phyloP scores from a whole-genome alignment of 1,140 invertebrate species.

The Ips typographus region DNA sequence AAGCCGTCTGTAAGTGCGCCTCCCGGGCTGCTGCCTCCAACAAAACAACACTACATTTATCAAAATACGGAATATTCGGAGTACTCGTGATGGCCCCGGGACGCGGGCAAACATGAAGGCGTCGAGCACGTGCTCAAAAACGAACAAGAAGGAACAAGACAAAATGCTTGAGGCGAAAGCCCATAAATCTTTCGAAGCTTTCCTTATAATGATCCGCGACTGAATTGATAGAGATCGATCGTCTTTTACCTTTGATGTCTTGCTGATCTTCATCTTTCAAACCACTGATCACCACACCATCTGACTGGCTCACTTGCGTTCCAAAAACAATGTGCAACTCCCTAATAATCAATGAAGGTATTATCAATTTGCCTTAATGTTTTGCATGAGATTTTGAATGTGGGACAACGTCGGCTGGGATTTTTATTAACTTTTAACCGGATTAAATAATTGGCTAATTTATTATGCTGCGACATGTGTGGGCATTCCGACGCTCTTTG shows the following conservation, averaged over 20 bases:
- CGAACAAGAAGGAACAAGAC: conserved; percentile 10
- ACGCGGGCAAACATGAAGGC: conserved; percentile 12
- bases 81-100: conserved; percentile 14
- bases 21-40: conserved; percentile 7
- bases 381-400: conserved; percentile 1
- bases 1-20: conserved; percentile 16
- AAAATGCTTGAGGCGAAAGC: neutral
- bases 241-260: neutral
- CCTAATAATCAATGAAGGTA: neutral
- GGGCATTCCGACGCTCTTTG: too few species aligned
- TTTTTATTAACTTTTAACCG: too few species aligned
- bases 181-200: conserved; percentile 15
- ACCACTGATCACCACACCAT: too few species aligned
- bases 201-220: conserved; percentile 9
- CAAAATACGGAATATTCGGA: conserved; percentile 13
- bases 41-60: conserved; percentile 24
- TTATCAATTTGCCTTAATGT: conserved; percentile 4
- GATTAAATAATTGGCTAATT: too few species aligned
- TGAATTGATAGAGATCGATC: neutral
- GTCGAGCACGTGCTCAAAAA: conserved; percentile 8
- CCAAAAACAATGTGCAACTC: too few species aligned
- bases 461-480: too few species aligned
- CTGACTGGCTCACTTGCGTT: too few species aligned
- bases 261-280: too few species aligned
- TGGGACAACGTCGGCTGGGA: neutral